These are phyloP conservation scores for Anas platyrhynchos DNA, from an alignment of 2,113 vertebrate species.

Conservation along the genomic window DNA sequence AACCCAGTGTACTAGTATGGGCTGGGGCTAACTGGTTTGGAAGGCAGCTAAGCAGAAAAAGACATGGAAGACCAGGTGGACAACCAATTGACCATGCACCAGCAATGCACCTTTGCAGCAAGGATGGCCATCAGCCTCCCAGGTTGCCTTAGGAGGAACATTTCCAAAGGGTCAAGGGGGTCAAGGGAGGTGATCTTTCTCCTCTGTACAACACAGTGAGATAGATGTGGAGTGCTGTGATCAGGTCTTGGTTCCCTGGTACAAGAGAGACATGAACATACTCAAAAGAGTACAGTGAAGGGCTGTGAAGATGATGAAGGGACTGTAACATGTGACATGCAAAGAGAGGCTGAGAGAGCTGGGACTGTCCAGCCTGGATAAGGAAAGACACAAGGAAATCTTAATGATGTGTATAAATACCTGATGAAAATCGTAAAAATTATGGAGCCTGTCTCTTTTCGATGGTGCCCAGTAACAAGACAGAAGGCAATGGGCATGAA, in stretches of 20 bases:
- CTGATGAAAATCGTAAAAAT: background rate
- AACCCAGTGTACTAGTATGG: background rate
- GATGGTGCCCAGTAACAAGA: background rate
- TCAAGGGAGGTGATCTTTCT: background rate
- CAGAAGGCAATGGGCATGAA: fast-evolving
- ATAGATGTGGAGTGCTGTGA: background rate
- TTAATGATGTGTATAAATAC: background rate
- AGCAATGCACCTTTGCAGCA: background rate
- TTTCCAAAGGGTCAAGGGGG: background rate
- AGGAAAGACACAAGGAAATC: background rate
- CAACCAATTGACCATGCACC: background rate
- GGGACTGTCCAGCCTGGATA: background rate
- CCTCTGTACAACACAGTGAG: background rate
- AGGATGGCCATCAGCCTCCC: background rate
- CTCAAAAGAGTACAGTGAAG: background rate
- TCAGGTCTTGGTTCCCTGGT: background rate
- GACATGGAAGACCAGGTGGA: background rate
- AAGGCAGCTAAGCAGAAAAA: background rate
- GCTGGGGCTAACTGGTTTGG: background rate
- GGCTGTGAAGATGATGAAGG: background rate
- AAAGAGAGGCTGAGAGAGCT: background rate
- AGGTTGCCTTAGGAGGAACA: background rate
- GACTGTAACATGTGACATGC: background rate
- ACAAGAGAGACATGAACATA: background rate
- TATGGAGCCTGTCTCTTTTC: background rate